phyloP scores from a whole-genome alignment of 2,113 vertebrate species.

The Sebastes fasciatus region DNA sequence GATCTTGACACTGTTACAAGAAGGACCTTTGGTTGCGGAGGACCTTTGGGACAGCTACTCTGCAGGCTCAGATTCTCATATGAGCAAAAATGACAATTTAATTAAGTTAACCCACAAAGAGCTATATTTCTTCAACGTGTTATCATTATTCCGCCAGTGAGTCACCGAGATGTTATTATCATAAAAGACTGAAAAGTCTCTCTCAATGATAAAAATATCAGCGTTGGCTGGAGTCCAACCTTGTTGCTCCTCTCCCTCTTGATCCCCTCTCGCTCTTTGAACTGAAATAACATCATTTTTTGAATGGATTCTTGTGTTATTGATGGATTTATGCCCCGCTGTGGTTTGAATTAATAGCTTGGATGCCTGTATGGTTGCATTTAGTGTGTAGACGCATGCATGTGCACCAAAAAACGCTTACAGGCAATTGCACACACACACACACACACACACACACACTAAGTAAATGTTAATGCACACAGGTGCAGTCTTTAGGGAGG shows the following conservation, averaged over 20 bases:
- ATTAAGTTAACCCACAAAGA: constrained; percentile 58
- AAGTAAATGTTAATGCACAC: constrained; percentile 72
- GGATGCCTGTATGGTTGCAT: constrained; percentile 65
- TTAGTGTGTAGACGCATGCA: constrained; percentile 54
- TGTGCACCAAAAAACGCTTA: constrained; percentile 43
- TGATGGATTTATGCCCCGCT: constrained; percentile 67
- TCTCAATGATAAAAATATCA: constrained; percentile 68
- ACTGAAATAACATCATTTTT: constrained; percentile 71
- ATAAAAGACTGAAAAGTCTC: constrained; percentile 43
- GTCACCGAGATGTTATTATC: constrained; percentile 24
- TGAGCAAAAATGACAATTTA: constrained; percentile 23
- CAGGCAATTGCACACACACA: constrained; percentile 49
- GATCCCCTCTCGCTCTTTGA: constrained; percentile 68
- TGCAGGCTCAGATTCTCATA: constrained; percentile 46
- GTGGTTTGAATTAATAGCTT: constrained; percentile 71
- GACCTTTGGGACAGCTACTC: constrained; percentile 58
- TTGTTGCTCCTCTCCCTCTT: constrained; percentile 62
- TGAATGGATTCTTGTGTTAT: constrained; percentile 64
- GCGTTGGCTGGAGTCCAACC: constrained; percentile 59
- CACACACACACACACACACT: constrained; percentile 46
- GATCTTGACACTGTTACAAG: constrained; percentile 76
- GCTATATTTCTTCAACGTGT: constrained; percentile 42
- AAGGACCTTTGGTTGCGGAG: constrained; percentile 69
- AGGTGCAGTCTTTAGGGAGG: constrained; percentile 75
- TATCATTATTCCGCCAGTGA: constrained; percentile 51